Evolutionary conservation across 2,797 vertebrate species (phyloP).

Genomic region (Helostoma temminkii): DNA sequence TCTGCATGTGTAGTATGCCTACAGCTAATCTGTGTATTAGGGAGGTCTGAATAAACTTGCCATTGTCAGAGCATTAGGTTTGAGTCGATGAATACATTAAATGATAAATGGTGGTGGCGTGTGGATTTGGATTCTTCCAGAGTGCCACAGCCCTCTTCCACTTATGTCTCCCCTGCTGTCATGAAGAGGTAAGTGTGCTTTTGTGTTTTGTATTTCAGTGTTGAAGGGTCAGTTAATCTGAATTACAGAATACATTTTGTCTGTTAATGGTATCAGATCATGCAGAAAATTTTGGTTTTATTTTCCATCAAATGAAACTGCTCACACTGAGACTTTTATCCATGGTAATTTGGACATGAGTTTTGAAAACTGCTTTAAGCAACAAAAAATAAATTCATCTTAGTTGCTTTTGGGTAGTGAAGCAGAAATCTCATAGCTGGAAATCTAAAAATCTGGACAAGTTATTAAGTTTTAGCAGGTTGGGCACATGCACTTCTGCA

Average conservation of each 20-base stretch:
- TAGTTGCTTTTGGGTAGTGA: neutral
- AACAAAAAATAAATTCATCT: neutral
- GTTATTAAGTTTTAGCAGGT: too few relatives aligned
- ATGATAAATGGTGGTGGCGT: slow-evolving; percentile 58
- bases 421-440: neutral
- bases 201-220: slow-evolving; percentile 12
- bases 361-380: neutral
- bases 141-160: slow-evolving; percentile 26
- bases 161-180: slow-evolving; percentile 26
- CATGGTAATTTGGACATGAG: neutral
- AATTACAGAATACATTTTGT: slow-evolving; percentile 12
- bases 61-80: slow-evolving; percentile 72
- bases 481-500: too few relatives aligned
- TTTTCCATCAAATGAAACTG: neutral
- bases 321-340: neutral
- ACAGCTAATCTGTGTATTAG: slow-evolving; percentile 73
- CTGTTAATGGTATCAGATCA: slow-evolving; percentile 3
- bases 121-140: slow-evolving; percentile 62
- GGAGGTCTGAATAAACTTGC: slow-evolving; percentile 71
- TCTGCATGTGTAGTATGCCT: slow-evolving; percentile 55
- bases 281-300: slow-evolving; percentile 7
- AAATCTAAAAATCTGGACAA: neutral
- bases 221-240: slow-evolving; percentile 40
- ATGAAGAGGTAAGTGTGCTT: slow-evolving; percentile 3
- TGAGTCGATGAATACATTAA: slow-evolving; percentile 72